Evolutionary conservation across 2,797 vertebrate genomes (phyloP), one percentile per base, ranked within the genome.

Genomic region (Gila robusta): DNA sequence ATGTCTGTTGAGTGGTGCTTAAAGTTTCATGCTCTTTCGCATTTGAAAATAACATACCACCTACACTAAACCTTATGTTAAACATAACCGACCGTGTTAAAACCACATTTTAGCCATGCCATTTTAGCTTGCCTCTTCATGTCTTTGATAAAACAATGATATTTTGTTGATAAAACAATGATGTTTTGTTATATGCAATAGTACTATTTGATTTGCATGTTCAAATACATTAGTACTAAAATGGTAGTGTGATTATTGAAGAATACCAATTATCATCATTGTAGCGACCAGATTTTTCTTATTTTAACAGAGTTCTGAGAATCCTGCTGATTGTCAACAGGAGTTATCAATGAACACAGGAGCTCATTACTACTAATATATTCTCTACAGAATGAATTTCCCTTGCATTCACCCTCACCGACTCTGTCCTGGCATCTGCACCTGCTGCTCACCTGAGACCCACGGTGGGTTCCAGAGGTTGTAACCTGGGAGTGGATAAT

Each of bases 401-500:
- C 6, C 17, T 23, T 77, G 32, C 35, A n/a, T 54, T 54, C 32
- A 44, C 5, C 41, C n/a, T 41, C 0, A 3, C 74, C 87, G 86
- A 4, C 85, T 19, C 1, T 7, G 62, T 89, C 82, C 41, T 88
- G 82, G 81, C 83, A 72, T 85, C 52, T 89, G 76, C 86, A 94
- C 89, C 91, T 94, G 88, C 89, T 69, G 41, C 52, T 82, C 73
- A 89, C 64, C 79, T 91, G 81, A 87, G 52, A 82, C 85, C 90
- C 90, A 88, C 89, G 84, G 86, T 69, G 76, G 90, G 89, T 82
- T 88, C 41, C 79, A 90, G 87, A 82, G 7, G 67, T 84, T 21
- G 2, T 78, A 85, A 47, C 83, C 49, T 69, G 83, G 81, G 28
- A 54, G 54, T 89, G 87, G 91, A 94, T 93, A 93, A 93, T 92